Base-by-base conservation (phyloP, 1,140 invertebrate species). In the Holotrichia oblita region DNA sequence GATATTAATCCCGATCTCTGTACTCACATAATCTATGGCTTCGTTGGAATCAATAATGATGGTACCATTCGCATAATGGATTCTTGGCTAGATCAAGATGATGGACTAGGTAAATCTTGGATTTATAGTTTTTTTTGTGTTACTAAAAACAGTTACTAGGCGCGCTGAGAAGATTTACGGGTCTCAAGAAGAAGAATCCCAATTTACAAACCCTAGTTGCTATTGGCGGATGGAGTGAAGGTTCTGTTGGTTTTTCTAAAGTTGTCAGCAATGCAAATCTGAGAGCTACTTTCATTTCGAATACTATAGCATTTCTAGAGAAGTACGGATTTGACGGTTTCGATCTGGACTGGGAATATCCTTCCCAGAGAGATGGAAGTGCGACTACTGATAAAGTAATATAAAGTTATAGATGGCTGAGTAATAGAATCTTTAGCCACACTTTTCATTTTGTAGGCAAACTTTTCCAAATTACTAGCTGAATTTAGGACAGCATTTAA, bases 321-420 rank as follows among this genome's bases (percentile, higher is more conserved):
- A 89, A 89, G n/a, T 89, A 94, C 82, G 87, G 89, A 6, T 96
- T 96, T 78, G 93, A 96, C 86, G 95, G 95, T 0, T 88, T 96
- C 0, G 94, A 96, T 84, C 20, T 96, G 12, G 94, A 96, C 83
- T 96, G 94, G 94, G 94, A 96, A 79, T 95, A 95, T 83, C 94
- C 94, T 0, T 89, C 87, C 12, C 90, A 92, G 80, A 85, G 93
- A 59, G 93, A 93, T 69, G 90, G 92, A 2, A 34, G 86, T 87
- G 8, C 77, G 89, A 1, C 85, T 85, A 3, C 20, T 3, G 88
- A 89, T 79, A 87, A 61, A 79, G 89, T 22, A 78, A n/a, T 27
- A 72, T 6, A n/a, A 72, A 72, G 6, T 72, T 12, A 12, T 9
- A 34, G 14, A 27, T 22, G 24, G 17, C 1, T 64, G 10, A 72